Evolutionary conservation across 2,888 invertebrate species (phyloP), one percentile per base, ranked within the genome.

Genomic region (Physocephala rufipes): DNA sequence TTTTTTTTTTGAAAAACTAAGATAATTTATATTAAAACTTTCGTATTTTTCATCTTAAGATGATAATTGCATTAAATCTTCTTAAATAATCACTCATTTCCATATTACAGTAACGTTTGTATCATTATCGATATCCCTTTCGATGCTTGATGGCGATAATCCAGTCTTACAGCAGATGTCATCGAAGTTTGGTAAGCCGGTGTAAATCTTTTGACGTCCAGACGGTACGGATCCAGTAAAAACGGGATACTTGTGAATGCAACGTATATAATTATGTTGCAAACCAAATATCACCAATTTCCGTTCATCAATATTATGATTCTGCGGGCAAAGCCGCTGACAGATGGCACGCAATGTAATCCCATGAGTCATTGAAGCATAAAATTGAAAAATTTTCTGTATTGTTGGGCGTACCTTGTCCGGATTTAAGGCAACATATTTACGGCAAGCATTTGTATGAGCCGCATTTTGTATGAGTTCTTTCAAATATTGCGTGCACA

Each of bases 111-210:
- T 89, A 71, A 95, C 90, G 86, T 92, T 93, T 36, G 94, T 90
- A 86, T 96, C 95, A 73, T 91, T 90, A 79, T 95, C 95, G 21
- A 96, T 90, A 74, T 93, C 90, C 77, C 93, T 92, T 80, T 95
- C 94, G 67, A 96, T 88, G 73, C 93, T 91, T 55, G 90, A 90
- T 7, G 92, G 88, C 70, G 92, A 91, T 58, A 94, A 88, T 19
- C 92, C 91, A 13, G 93, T 92, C 71, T 92, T 89, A 82, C 95
- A 95, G 85, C 97, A 96, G 79, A 97, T 96, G 86, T 96, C 95
- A 86, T 97, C 97, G 71, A 93, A 90, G 82, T 92, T 94, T 74
- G 92, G 91, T 0, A 89, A 87, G 0, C 97, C 97, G 59, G 93
- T 93, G 82, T 96, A 94, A 79, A 93, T 88, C 66, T 89, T 88